Conservation (phyloP, 2,888 invertebrate species). For the Scaptodrosophila latifasciaeformis region DNA sequence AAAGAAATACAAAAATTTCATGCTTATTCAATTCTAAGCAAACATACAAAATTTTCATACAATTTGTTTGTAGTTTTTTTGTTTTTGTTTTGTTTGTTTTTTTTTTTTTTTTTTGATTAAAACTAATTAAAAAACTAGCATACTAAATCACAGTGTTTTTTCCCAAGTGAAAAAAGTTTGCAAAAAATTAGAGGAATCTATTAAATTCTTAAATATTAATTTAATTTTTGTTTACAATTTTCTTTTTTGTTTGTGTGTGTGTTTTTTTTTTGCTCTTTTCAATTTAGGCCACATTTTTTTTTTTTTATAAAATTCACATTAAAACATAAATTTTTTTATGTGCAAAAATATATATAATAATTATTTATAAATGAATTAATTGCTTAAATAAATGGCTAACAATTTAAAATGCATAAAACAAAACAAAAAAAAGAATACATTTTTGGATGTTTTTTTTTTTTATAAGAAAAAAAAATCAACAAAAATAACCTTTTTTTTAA, state of each 20-base stretch:
- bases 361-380: conserved; percentile 7
- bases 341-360: conserved; percentile 22
- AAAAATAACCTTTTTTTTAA: too few species aligned
- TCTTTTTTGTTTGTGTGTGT: conserved; percentile 5
- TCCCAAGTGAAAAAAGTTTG: conserved; percentile 61
- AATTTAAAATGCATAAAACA: conserved; percentile 68
- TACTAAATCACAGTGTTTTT: conserved; percentile 71
- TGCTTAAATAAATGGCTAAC: conserved; percentile 56
- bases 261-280: conserved; percentile 9
- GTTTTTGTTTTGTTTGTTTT: conserved; percentile 17
- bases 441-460: too few species aligned
- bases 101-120: conserved; percentile 39
- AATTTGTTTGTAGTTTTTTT: conserved; percentile 14
- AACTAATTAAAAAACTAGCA: conserved; percentile 72
- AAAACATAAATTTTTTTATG: conserved; percentile 39
- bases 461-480: too few species aligned
- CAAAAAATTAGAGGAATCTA: conserved; percentile 54
- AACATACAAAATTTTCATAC: conserved; percentile 22
- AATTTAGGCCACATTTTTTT: not conserved
- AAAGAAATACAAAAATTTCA: conserved; percentile 27
- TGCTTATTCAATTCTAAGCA: conserved; percentile 14
- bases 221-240: not conserved
- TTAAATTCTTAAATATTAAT: conserved; percentile 21
- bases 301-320: conserved; percentile 54
- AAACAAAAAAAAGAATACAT: conserved; percentile 46